Conservation (phyloP, 2,888 invertebrate species). For the Yponomeuta cagnagella region DNA sequence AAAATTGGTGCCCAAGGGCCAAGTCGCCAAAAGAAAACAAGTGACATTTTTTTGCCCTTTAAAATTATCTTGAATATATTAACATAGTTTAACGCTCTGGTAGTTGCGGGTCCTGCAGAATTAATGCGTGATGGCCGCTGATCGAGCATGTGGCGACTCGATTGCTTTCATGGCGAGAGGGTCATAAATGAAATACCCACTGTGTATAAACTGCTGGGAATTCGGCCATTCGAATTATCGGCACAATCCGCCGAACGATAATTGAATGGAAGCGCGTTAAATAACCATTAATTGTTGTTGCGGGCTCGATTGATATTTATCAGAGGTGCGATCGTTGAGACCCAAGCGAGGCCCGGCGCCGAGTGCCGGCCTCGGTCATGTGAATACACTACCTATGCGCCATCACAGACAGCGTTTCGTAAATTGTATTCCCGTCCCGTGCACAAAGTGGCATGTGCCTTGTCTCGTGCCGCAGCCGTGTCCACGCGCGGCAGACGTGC, state of each 20-base stretch:
- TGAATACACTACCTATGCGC: neutral
- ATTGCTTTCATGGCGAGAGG: conserved; percentile 41
- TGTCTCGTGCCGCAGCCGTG: conserved; percentile 18
- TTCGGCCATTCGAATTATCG: conserved; percentile 60
- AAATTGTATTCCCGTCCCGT: conserved; percentile 2
- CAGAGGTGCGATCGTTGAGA: conserved; percentile 32
- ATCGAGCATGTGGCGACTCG: conserved; percentile 45
- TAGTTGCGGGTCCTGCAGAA: conserved; percentile 50
- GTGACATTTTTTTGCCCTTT: conserved; percentile 37
- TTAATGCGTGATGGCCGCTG: conserved; percentile 45
- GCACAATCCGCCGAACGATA: conserved; percentile 58
- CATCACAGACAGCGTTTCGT: conserved; percentile 4
- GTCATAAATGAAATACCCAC: conserved; percentile 55
- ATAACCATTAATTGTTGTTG: conserved; percentile 64
- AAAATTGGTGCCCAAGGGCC: neutral
- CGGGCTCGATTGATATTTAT: conserved; percentile 54
- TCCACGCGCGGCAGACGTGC: conserved; percentile 27
- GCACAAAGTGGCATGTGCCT: conserved; percentile 1
- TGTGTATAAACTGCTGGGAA: conserved; percentile 57
- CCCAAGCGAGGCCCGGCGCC: conserved; percentile 24
- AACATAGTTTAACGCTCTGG: conserved; percentile 54
- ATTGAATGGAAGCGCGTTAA: conserved; percentile 66
- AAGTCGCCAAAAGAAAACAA: conserved; percentile 20
- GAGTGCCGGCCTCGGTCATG: conserved; percentile 18
- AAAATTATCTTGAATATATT: conserved; percentile 31